A percentile compares a stretch with the other conserved stretches of the same genome.
Conservation (phyloP, 2,113 vertebrate genomes). For the Paramisgurnus dabryanus region DNA sequence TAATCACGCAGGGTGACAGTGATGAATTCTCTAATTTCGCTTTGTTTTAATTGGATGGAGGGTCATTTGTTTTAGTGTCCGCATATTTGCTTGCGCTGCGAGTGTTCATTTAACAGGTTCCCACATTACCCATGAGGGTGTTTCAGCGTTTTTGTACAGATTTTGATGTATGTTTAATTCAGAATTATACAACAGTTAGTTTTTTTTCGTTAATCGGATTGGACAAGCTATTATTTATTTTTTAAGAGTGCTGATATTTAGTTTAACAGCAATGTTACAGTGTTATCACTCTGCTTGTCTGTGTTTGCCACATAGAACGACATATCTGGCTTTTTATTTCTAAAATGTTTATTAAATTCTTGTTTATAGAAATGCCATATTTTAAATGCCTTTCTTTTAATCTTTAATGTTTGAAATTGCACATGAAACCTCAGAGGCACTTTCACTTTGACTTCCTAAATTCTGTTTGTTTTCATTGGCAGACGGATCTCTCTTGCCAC, state of each 20-base stretch:
- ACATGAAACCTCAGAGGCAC: background rate
- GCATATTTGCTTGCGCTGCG: slow-evolving; percentile 31
- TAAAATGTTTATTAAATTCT: too few relatives aligned
- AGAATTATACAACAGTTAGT: background rate
- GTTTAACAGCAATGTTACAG: background rate
- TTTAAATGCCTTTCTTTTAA: too few relatives aligned
- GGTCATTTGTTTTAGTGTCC: slow-evolving; percentile 70
- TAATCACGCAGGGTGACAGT: slow-evolving; percentile 76
- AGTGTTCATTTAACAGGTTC: slow-evolving; percentile 5
- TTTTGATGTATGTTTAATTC: background rate
- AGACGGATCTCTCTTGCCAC: slow-evolving; percentile 94
- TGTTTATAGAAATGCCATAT: too few relatives aligned
- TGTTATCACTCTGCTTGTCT: too few relatives aligned
- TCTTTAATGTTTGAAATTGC: background rate
- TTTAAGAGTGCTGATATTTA: background rate
- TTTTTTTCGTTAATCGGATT: background rate
- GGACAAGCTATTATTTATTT: too few relatives aligned
- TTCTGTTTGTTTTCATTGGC: slow-evolving; percentile 11
- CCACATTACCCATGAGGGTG: slow-evolving; percentile 24
- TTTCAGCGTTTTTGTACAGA: background rate
- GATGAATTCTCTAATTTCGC: slow-evolving; percentile 81
- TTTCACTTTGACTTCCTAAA: background rate
- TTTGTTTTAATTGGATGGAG: slow-evolving; percentile 80
- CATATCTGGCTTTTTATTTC: background rate
- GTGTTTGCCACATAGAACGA: too few relatives aligned